These are phyloP conservation scores for Percina caprodes DNA, from an alignment of 2,113 vertebrate species.

Conservation along the genomic window DNA sequence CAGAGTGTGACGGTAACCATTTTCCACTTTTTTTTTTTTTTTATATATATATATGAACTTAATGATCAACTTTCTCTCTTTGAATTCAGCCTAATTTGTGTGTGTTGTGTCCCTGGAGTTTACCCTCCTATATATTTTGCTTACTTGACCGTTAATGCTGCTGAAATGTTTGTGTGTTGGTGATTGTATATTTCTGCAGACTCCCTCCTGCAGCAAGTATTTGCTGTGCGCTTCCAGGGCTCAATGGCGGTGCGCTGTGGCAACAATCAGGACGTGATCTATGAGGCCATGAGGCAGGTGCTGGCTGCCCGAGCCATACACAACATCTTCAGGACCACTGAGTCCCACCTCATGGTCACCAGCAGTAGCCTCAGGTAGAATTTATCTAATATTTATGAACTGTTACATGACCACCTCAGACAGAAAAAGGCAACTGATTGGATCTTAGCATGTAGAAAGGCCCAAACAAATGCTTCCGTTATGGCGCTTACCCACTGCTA, in stretches of 20 bases:
- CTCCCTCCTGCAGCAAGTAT: conserved; percentile 95
- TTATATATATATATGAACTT: neutral
- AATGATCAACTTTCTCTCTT: neutral
- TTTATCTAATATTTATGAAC: neutral
- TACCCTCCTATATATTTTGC: neutral
- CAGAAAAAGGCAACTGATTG: neutral
- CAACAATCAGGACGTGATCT: conserved; percentile 90
- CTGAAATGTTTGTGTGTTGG: neutral
- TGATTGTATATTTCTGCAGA: conserved; percentile 80
- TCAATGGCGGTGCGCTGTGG: conserved; percentile 95
- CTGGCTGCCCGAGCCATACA: conserved; percentile 96
- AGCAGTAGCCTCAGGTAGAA: conserved; percentile 89
- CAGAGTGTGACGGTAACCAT: conserved; percentile 88
- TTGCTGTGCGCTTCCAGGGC: conserved; percentile 93
- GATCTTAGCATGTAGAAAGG: neutral
- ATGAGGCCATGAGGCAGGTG: conserved; percentile 98
- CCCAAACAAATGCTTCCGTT: too few species aligned
- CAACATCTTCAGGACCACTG: conserved; percentile 96
- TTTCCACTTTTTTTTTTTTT: neutral
- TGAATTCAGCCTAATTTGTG: neutral
- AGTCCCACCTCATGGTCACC: conserved; percentile 96
- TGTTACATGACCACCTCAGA: neutral
- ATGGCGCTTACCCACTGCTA: too few species aligned
- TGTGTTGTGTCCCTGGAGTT: neutral
- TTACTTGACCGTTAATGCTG: neutral